phyloP scores from a whole-genome alignment of 2,797 vertebrate species.

The Nyctibius grandis region DNA sequence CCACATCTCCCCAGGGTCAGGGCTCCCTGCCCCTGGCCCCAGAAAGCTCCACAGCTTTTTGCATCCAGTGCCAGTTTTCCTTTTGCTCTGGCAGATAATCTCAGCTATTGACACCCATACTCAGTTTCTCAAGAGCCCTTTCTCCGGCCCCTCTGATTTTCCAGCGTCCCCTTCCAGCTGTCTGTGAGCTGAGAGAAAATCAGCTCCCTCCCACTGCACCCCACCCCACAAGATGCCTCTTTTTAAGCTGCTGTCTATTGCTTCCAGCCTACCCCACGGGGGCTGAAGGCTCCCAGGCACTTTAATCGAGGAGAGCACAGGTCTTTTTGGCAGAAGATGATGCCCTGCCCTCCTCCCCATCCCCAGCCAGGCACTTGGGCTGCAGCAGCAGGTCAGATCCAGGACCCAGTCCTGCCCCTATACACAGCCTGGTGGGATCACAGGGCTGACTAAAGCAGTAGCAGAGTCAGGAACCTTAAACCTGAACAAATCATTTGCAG shows the following conservation, averaged over 20 bases:
- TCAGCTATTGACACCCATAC: background rate
- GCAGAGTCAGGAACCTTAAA: background rate
- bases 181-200: background rate
- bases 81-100: background rate
- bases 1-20: background rate
- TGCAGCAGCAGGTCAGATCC: background rate
- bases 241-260: background rate
- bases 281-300: background rate
- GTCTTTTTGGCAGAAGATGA: background rate
- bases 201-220: background rate
- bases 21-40: background rate
- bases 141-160: conserved; percentile 6
- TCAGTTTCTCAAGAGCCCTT: background rate
- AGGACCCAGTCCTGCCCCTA: background rate
- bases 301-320: background rate
- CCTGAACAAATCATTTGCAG: background rate
- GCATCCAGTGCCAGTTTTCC: background rate
- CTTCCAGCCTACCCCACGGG: background rate
- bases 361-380: background rate
- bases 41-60: background rate
- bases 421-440: background rate
- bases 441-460: background rate
- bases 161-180: background rate
- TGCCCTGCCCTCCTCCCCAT: background rate
- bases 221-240: background rate